Evolutionary conservation across 2,113 vertebrate genomes (phyloP), one percentile per base, ranked within the genome.

Genomic region (Scartelaos histophorus): DNA sequence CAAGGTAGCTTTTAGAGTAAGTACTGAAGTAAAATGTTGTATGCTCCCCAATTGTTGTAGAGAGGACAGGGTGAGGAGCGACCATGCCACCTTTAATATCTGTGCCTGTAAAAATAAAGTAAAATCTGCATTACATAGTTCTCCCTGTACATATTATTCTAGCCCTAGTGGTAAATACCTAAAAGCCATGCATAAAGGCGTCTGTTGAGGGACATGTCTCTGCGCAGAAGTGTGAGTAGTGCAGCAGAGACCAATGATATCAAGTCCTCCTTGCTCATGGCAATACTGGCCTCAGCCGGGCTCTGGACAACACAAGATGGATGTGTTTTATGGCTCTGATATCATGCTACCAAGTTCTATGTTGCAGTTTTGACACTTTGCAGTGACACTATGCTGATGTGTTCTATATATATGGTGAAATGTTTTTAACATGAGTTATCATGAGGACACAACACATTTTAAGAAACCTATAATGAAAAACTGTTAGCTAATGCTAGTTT

Each of bases 121-220:
- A 5, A 46, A 16, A 16, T 21, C 12, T 47, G 38, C 4, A 57
- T 25, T 22, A 22, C 29, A 25, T 22, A 15, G 45, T 0, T 22
- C 17, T 34, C 16, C 5, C 47, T 46, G 51, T 17, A 71, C 69
- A 2, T 61, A 10, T 12, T 0, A 29, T 22, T 7, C 7, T 0
- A 16, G 5, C 45, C 65, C 6, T 11, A 6, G 47, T 25, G 9
- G 19, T 22, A 3, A 75, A 79, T 91, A 98, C 98, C 98, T 87
- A 98, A 92, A 12, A 99, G 82, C 98, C 98, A 99, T 0, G 96
- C 97, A 0, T 97, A 99, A 19, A 99, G 93, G 45, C 97, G 95
- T 85, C 98, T 94, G 79, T 98, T 99, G 19, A 98, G 93, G 51
- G 97, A 99, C 98, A 98, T 99, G 85, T 99, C 98, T 89, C 98